Evolutionary conservation across 2,113 vertebrate genomes (phyloP).

Genomic region (Thamnaconus septentrionalis): DNA sequence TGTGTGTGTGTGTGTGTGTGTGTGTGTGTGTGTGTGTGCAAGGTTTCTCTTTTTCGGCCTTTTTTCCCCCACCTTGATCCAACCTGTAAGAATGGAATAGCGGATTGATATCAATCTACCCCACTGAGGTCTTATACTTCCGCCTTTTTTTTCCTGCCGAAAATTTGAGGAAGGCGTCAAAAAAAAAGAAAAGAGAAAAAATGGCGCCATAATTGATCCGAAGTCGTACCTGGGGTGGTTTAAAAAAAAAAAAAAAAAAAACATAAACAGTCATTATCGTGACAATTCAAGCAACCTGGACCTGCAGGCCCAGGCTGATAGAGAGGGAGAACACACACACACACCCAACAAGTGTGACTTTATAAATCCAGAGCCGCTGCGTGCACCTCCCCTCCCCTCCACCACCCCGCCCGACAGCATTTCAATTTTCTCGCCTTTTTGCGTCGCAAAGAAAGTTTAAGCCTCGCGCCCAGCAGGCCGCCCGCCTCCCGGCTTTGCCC

Average conservation of each 20-base stretch:
- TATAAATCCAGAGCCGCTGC: conserved; percentile 43
- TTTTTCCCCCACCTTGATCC: conserved; percentile 41
- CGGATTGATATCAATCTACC: not conserved
- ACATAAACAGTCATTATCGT: conserved; percentile 54
- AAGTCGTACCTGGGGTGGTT: no score
- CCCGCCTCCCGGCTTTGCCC: conserved; percentile 76
- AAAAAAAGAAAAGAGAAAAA: no score
- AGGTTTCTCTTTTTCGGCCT: conserved; percentile 1
- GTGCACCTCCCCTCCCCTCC: no score
- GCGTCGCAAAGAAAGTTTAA: conserved; percentile 66
- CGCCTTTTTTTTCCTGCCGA: no score
- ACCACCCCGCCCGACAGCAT: conserved; percentile 46
- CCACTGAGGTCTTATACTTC: no score
- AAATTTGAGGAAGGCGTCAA: no score
- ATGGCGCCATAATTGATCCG: no score
- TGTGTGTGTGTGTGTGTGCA: no score
- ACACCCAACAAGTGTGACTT: conserved; percentile 70
- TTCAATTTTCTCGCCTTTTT: conserved; percentile 72
- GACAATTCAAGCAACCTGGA: conserved; percentile 54
- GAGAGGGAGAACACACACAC: conserved; percentile 25
- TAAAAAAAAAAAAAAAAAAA: no score
- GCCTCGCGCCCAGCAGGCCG: conserved; percentile 73
- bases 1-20: no score
- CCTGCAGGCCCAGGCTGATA: conserved; percentile 36
- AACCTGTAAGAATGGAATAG: conserved; percentile 27